A percentile compares a stretch with the other conserved stretches of the same genome.
phyloP scores from a whole-genome alignment of 1,140 invertebrate genomes.

The Triops cancriformis region DNA sequence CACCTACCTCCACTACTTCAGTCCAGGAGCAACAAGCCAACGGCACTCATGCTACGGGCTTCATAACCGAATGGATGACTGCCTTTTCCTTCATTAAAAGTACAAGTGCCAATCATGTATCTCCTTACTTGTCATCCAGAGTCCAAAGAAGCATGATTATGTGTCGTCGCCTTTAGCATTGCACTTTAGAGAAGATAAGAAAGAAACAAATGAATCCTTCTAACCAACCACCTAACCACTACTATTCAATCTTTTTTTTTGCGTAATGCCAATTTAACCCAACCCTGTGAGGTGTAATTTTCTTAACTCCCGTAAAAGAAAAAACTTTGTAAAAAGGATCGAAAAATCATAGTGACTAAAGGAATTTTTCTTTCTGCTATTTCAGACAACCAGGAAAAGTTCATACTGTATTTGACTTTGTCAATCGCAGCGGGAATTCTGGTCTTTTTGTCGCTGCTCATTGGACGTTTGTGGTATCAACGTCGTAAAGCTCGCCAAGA shows the following conservation, averaged over 20 bases:
- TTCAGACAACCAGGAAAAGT: constrained; percentile 66
- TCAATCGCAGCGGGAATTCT: constrained; percentile 58
- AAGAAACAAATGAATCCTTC: neutral
- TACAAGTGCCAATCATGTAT: constrained; percentile 29
- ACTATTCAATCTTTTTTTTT: no score
- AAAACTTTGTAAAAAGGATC: neutral
- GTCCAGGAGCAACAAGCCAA: constrained; percentile 32
- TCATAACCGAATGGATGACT: constrained; percentile 56
- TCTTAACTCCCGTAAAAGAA: no score
- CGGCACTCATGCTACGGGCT: constrained; percentile 46
- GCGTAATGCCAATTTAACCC: no score
- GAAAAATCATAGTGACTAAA: neutral
- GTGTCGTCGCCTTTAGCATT: no score
- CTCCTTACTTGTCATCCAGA: neutral
- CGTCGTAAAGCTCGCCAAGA: constrained; percentile 48
- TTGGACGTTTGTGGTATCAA: constrained; percentile 53
- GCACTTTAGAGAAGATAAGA: neutral
- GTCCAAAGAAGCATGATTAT: neutral
- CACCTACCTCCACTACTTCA: constrained; percentile 14
- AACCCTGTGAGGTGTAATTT: no score
- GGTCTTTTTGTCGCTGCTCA: constrained; percentile 55
- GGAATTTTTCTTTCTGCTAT: constrained; percentile 30
- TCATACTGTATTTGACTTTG: constrained; percentile 65
- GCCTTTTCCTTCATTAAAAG: constrained; percentile 41
- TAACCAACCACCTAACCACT: no score